Evolutionary conservation across 2,113 vertebrate genomes (phyloP).

Genomic region (Bettongia penicillata): DNA sequence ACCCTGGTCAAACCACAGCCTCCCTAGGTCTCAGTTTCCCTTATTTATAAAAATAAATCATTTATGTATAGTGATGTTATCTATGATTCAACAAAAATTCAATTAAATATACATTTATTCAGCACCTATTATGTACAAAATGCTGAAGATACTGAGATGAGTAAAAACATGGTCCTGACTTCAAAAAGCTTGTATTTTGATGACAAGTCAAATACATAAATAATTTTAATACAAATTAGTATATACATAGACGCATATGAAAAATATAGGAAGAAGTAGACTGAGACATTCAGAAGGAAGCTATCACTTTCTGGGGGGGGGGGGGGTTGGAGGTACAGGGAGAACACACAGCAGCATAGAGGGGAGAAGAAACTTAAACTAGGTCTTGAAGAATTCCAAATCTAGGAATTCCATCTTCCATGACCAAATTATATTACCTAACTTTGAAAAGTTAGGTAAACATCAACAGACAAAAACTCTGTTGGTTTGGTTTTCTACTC

Average conservation of each 20-base stretch:
- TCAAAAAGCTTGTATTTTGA: neutral
- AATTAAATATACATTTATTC: neutral
- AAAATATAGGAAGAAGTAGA: neutral
- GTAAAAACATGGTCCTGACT: neutral
- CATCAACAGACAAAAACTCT: neutral
- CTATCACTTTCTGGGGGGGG: neutral
- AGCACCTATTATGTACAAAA: neutral
- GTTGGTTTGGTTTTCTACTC: neutral
- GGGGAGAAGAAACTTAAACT: too few species aligned
- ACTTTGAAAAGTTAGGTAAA: neutral
- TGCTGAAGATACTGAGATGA: neutral
- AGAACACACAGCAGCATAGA: too few species aligned
- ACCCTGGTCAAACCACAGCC: slow-evolving; percentile 8
- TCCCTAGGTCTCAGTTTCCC: neutral
- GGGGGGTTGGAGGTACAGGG: neutral
- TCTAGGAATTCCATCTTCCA: neutral
- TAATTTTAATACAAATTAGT: neutral
- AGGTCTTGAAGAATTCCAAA: neutral
- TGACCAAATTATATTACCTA: neutral
- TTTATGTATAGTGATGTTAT: neutral
- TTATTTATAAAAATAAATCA: neutral
- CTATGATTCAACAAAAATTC: neutral
- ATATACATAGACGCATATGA: neutral
- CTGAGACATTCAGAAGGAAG: neutral
- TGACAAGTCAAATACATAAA: neutral